Base-by-base conservation (phyloP, 2,113 vertebrate species). In the Smithornis capensis region DNA sequence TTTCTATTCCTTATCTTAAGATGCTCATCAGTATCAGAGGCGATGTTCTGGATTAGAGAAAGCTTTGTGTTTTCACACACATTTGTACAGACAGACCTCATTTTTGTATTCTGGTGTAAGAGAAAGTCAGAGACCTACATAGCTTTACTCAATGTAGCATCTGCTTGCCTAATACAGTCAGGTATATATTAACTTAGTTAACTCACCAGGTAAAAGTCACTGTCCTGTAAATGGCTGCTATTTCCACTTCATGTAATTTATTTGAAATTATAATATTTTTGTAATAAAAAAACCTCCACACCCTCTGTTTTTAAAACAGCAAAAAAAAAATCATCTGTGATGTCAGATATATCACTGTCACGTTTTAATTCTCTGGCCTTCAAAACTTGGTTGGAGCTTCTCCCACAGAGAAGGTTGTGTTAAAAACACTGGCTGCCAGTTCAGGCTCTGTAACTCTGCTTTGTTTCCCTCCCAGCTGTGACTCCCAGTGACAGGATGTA, bases 391-490 rank as follows among this genome's bases (percentile, higher is more conserved):
- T 47, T 4, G 19, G 45, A 68, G 19, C 40, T 87, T 85, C 75
- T 89, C 62, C 27, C 57, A 29, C 50, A 21, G 5, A 3, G 14
- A 79, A 82, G 7, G 14, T 22, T n/a, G 8, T 27, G 33, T 12
- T 59, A 52, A 19, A 68, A 82, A 37, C 33, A 44, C 55, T 52
- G 38, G 21, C 28, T 83, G 38, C 14, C 16, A 13, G 25, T 44
- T 60, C 59, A 56, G 67, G 55, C 52, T 92, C 70, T 53, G 13
- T 93, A 71, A 94, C 71, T 35, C 38, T 28, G 14, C 2, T 75
- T 80, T 76, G 19, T 90, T 88, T 38, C 78, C 55, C 60, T 83
- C 16, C 3, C 19, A 97, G 93, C 27, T 85, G 63, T 76, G 97
- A 1, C 37, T 80, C 19, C 23, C n/a, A 40, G 89, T 55, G 71